Base-by-base conservation (phyloP, 2,797 vertebrate genomes). In the Cryptoblepharus egeriae region DNA sequence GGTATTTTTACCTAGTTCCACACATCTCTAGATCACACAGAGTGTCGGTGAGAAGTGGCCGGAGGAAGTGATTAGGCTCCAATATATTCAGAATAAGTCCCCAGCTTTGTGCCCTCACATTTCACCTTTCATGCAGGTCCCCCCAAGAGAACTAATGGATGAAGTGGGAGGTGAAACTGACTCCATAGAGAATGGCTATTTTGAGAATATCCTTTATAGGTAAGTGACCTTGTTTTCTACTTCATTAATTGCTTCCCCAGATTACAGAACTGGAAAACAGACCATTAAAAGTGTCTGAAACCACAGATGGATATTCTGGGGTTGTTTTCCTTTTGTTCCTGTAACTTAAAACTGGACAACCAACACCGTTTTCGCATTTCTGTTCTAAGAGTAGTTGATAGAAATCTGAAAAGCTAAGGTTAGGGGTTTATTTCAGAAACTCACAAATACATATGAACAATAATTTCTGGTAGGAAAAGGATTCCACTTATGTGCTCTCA, bases 141-240 rank as follows among this genome's bases (percentile, higher is more conserved):
- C n/a, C 45, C 73, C 83, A 88, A 90, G 82, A 80, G 71, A 84
- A 77, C 32, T 6, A 58, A 12, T 63, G 49, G 80, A 85, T 30
- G 86, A 85, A 87, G 8, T 37, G 85, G 87, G 79, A 83, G 52
- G 10, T 15, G 1, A 16, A 49, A 76, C 71, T 72, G 24, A 80
- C 61, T 69, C 71, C 68, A 73, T 3, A 35, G 80, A 85, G 78
- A 63, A 82, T 60, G 89, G 70, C 70, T 90, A 91, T 90, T 91
- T 82, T 89, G 58, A 91, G 84, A 90, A 84, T 11, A 71, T 67
- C 11, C 67, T 72, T 12, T 88, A 81, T 74, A 86, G 49, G 76
- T 83, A 88, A 90, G 84, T 81, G 85, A 86, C 60, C 82, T 88
- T 88, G 80, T 80, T 90, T 90, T 89, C 67, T 88, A 70, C 80